Percentiles rank a stretch among this genome's conserved stretches.
These are phyloP conservation scores for Cantharis nigra DNA, from an alignment of 2,888 invertebrate species.

Conservation along the genomic window DNA sequence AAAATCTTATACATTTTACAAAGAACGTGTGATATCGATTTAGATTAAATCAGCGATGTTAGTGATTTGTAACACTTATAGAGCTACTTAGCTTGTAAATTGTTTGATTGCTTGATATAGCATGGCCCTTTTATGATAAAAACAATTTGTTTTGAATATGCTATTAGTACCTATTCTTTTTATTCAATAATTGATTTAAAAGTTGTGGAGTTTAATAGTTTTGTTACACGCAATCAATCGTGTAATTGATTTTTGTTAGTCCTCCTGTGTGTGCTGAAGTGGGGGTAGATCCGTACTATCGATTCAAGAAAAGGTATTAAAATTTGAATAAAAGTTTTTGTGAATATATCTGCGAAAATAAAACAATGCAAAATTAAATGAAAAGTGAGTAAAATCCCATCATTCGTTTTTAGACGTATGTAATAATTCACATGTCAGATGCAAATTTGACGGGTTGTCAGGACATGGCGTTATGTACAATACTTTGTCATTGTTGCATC, in stretches of 20 bases:
- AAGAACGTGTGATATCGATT: not conserved
- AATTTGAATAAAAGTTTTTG: not conserved
- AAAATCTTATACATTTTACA: not conserved
- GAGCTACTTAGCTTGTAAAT: not conserved
- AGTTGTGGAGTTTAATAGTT: not conserved
- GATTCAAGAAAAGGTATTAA: not conserved
- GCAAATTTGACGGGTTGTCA: constrained; percentile 4
- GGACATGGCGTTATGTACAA: not conserved
- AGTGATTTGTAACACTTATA: not conserved
- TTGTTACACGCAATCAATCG: not conserved
- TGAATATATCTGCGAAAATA: not conserved
- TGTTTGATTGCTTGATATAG: not conserved
- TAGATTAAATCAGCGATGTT: not conserved
- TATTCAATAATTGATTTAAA: not conserved
- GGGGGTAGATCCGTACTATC: not conserved
- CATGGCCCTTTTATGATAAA: not conserved
- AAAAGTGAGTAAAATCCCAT: constrained; percentile 1
- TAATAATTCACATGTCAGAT: constrained; percentile 4
- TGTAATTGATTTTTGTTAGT: not conserved
- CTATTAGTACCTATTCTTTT: not conserved
- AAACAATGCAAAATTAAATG: constrained; percentile 1
- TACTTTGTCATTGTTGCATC: constrained; percentile 1
- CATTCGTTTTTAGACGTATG: constrained; percentile 2
- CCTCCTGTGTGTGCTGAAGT: not conserved
- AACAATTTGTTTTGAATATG: not conserved